A percentile compares a stretch with the other conserved stretches of the same genome.
phyloP scores from a whole-genome alignment of 2,113 vertebrate genomes.

The Marmota flaviventris region DNA sequence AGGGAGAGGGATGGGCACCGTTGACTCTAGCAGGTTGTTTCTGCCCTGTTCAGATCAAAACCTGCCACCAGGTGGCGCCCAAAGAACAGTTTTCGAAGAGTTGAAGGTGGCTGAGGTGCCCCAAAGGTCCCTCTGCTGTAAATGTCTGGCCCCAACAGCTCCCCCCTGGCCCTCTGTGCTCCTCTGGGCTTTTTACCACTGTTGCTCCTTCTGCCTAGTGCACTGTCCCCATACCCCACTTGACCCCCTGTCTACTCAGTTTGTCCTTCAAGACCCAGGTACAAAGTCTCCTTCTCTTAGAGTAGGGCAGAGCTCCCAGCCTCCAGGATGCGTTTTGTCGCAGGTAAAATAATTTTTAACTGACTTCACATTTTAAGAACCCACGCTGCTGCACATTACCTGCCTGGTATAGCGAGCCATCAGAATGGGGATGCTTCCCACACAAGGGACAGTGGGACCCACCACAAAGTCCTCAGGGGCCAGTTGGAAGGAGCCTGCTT shows the following conservation, averaged over 20 bases:
- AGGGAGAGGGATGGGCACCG: fast-evolving
- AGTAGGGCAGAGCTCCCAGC: too few species aligned
- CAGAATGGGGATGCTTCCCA: neutral
- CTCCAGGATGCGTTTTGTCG: neutral
- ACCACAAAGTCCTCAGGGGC: too few species aligned
- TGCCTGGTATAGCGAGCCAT: neutral
- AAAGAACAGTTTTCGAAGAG: neutral
- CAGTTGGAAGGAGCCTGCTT: neutral
- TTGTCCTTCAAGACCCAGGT: neutral
- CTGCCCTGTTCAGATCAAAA: neutral
- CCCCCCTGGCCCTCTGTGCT: neutral
- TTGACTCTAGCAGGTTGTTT: neutral
- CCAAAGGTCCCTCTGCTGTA: neutral
- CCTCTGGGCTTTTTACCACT: neutral
- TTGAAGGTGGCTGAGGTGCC: fast-evolving
- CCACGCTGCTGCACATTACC: neutral
- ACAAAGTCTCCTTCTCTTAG: neutral
- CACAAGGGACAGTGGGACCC: neutral
- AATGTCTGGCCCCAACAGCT: neutral
- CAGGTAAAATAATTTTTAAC: neutral
- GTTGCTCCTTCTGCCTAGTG: neutral
- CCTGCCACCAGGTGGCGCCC: slow-evolving; percentile 64
- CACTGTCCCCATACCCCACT: neutral
- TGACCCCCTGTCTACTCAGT: neutral
- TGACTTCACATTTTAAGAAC: neutral